A percentile compares a stretch with the other conserved stretches of the same genome.
Conservation (phyloP, 2,888 invertebrate genomes). For the Nomada ferruginata region DNA sequence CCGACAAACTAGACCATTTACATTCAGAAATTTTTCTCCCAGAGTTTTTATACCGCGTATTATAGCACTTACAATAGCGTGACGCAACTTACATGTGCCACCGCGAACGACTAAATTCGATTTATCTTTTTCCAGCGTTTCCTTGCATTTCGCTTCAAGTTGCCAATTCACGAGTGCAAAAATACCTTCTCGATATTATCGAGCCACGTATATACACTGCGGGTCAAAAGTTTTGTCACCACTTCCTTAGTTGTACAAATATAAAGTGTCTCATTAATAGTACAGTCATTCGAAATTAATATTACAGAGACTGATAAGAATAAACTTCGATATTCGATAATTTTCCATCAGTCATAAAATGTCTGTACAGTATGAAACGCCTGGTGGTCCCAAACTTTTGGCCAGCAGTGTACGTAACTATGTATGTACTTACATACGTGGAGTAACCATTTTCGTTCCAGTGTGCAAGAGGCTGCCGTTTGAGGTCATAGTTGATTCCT, state of each 20-base stretch:
- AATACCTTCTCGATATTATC: constrained; percentile 4
- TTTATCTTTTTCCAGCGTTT: constrained; percentile 11
- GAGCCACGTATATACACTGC: background rate
- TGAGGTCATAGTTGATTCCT: constrained; percentile 65
- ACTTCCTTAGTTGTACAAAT: no score
- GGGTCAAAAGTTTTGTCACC: no score
- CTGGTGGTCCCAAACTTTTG: no score
- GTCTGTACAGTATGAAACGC: no score
- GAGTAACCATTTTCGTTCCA: constrained; percentile 39
- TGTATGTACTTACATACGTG: background rate
- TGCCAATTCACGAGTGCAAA: background rate
- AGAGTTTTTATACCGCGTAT: constrained; percentile 2
- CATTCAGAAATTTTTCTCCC: constrained; percentile 3
- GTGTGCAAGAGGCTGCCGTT: constrained; percentile 46
- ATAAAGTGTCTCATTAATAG: no score
- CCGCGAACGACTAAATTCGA: background rate
- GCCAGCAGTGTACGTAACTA: no score
- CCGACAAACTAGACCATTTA: background rate
- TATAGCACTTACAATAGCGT: constrained; percentile 1
- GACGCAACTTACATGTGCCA: background rate
- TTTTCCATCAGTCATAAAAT: no score
- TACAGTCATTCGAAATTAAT: no score
- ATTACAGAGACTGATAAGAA: no score
- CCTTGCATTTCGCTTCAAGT: constrained; percentile 13
- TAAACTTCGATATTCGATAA: no score